A percentile compares a stretch with the other conserved stretches of the same genome.
Evolutionary conservation across 2,113 vertebrate genomes (phyloP).

Genomic region (Odocoileus virginianus): DNA sequence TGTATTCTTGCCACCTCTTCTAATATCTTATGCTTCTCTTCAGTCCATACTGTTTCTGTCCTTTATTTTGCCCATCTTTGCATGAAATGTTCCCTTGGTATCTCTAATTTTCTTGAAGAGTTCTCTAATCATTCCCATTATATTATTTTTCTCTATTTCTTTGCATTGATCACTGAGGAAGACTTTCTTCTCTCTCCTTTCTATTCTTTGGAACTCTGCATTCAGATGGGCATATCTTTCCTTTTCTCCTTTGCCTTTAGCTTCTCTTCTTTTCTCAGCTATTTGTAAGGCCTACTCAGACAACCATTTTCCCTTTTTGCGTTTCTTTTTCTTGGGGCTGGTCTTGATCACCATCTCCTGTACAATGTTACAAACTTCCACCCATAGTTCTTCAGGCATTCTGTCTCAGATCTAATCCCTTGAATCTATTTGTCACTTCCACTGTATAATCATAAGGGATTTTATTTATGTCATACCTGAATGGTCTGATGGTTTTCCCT

Average conservation of each 20-base stretch:
- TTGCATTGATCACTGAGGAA: background rate
- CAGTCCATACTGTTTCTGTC: background rate
- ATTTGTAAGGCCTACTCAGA: background rate
- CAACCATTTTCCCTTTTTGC: background rate
- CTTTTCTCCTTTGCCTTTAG: background rate
- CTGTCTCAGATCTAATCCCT: background rate
- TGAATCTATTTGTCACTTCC: background rate
- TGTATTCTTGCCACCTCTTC: background rate
- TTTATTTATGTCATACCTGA: background rate
- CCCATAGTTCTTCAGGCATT: background rate
- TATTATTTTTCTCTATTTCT: background rate
- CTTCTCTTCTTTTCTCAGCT: background rate
- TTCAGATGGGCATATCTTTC: background rate
- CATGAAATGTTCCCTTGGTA: background rate
- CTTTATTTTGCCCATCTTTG: background rate
- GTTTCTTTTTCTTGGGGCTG: background rate
- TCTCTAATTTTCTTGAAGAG: background rate
- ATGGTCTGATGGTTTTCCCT: background rate
- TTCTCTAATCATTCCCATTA: background rate
- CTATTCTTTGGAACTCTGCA: background rate
- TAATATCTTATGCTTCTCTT: background rate
- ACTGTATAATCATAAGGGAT: background rate
- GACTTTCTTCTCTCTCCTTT: background rate
- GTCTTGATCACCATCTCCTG: background rate
- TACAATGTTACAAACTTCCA: background rate